A percentile compares a stretch with the other conserved stretches of the same genome.
Conservation (phyloP, 2,888 invertebrate species). For the Drosophila limbata region DNA sequence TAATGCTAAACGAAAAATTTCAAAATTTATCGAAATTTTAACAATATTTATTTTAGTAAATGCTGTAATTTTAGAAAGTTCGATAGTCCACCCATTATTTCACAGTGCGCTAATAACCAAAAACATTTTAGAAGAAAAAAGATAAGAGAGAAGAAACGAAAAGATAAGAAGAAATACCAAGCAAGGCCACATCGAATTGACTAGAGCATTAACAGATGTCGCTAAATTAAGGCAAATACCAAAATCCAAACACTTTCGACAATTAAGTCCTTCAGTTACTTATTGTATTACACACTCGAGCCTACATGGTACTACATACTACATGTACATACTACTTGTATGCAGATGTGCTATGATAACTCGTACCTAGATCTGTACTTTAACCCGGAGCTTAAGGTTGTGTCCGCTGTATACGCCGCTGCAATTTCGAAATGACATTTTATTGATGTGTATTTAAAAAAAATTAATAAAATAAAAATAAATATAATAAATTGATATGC, state of each 20-base stretch:
- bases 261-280: slow-evolving; percentile 21
- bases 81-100: too few relatives aligned
- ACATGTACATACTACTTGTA: background rate
- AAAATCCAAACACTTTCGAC: slow-evolving; percentile 10
- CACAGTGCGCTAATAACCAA: slow-evolving; percentile 33
- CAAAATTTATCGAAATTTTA: background rate
- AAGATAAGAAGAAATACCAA: slow-evolving; percentile 1
- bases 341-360: slow-evolving; percentile 22
- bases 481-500: background rate
- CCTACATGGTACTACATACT: slow-evolving; percentile 11
- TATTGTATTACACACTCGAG: slow-evolving; percentile 32
- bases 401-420: slow-evolving; percentile 57
- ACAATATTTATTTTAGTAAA: background rate
- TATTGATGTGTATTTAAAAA: slow-evolving; percentile 48
- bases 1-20: too few relatives aligned
- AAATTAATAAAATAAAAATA: slow-evolving; percentile 4
- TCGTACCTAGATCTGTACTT: slow-evolving; percentile 37
- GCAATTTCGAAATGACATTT: slow-evolving; percentile 49
- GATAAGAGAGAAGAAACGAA: background rate
- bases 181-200: slow-evolving; percentile 54
- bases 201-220: slow-evolving; percentile 27
- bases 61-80: background rate
- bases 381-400: slow-evolving; percentile 57
- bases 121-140: slow-evolving; percentile 6
- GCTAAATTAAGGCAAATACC: slow-evolving; percentile 15